These are phyloP conservation scores for Lasaia peninsularis DNA, from an alignment of 1,140 invertebrate species.

Conservation along the genomic window DNA sequence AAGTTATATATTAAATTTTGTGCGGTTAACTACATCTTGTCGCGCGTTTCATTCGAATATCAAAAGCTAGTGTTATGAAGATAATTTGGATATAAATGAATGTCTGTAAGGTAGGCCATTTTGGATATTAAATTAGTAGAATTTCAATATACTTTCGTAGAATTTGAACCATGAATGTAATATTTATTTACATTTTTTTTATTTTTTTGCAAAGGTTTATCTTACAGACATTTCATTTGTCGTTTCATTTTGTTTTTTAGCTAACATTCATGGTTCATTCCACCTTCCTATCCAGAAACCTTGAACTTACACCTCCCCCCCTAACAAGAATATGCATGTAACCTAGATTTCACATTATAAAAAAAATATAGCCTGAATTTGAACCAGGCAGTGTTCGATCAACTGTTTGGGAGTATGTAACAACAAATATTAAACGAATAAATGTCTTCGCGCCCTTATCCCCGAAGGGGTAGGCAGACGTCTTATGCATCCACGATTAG, in stretches of 20 bases:
- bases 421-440: no score
- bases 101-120: constrained; percentile 76
- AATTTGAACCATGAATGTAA: constrained; percentile 68
- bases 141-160: constrained; percentile 29
- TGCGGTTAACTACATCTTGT: no score
- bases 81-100: constrained; percentile 53
- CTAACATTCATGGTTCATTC: constrained; percentile 67
- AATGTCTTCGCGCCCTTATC: no score
- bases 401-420: no score
- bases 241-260: constrained; percentile 32
- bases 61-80: constrained; percentile 46
- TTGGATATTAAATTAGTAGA: constrained; percentile 47
- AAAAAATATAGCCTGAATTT: no score
- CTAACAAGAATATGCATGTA: not conserved
- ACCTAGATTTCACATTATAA: no score
- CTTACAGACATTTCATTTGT: constrained; percentile 72
- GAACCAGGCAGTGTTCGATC: no score
- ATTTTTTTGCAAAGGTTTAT: constrained; percentile 40
- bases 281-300: constrained; percentile 6
- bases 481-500: no score
- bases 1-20: no score
- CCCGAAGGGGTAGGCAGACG: no score
- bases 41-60: constrained; percentile 20
- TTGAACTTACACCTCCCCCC: not conserved
- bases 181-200: constrained; percentile 28